Percentiles rank a stretch among this genome's conserved stretches.
Conservation (phyloP, 1,140 invertebrate species). For the Macrosteles quadrilineatus region DNA sequence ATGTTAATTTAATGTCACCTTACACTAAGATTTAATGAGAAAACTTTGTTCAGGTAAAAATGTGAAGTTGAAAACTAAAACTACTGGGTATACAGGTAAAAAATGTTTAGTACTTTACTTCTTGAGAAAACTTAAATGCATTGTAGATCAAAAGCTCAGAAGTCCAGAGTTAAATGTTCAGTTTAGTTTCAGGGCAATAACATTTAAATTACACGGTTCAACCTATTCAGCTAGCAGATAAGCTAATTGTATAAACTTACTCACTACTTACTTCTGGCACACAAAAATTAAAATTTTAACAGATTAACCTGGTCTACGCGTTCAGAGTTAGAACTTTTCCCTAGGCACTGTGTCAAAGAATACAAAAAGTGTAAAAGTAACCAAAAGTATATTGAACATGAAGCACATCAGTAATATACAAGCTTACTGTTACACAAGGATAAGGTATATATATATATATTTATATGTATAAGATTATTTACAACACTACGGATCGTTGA, state of each 20-base stretch:
- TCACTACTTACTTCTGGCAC: background rate
- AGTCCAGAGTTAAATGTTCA: too few relatives aligned
- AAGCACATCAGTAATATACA: conserved; percentile 10
- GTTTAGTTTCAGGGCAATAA: too few relatives aligned
- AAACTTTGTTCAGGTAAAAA: too few relatives aligned
- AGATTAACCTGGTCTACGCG: background rate
- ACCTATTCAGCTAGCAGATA: too few relatives aligned
- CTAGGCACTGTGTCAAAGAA: conserved; percentile 21
- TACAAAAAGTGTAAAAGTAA: conserved; percentile 24
- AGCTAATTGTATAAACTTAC: background rate
- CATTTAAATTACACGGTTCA: too few relatives aligned
- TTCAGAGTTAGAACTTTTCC: background rate
- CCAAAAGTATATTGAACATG: background rate
- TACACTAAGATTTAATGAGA: too few relatives aligned
- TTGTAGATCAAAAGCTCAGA: too few relatives aligned
- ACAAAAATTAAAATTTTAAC: conserved; percentile 2
- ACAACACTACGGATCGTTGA: background rate
- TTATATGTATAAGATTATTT: background rate
- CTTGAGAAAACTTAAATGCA: too few relatives aligned
- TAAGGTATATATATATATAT: background rate
- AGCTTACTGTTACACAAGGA: background rate
- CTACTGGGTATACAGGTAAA: too few relatives aligned
- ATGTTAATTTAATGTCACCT: too few relatives aligned
- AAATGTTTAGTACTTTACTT: too few relatives aligned
- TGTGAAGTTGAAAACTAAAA: too few relatives aligned